Evolutionary conservation across 2,888 invertebrate species (phyloP), one percentile per base, ranked within the genome.

Genomic region (Drosophila yooni): DNA sequence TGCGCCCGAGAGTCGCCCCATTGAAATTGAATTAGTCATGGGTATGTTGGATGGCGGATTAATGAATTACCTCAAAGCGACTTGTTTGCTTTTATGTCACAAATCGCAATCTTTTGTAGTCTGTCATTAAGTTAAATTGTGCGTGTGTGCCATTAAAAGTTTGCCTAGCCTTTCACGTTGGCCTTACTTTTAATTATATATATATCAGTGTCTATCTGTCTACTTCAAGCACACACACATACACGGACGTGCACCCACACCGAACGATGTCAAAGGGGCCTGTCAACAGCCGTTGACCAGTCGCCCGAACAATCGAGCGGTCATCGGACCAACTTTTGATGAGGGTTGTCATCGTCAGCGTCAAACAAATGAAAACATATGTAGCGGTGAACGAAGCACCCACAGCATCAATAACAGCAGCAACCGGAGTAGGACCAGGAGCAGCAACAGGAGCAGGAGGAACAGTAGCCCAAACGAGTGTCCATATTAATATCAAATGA

Each of bases 291-390:
- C 89, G 74, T 74, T 86, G 89, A 83, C 88, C 90, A 87, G 83
- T 84, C 69, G 79, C 70, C 77, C 83, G 68, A 72, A 76, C 90
- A 90, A 88, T 88, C 90, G 85, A 78, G 82, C 82, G 85, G 70
- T 79, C 84, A 84, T 88, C 61, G 77, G 90, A 74, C 82, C 87
- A 87, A 90, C 73, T 90, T 87, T 90, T 87, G 87, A 87, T 87
- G 87, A 87, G 89, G 87, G 87, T 87, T 89, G 90, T 85, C 84
- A 88, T 86, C 89, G 72, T 85, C 86, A 80, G 83, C 81, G 79
- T 83, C 90, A 88, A 86, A 83, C 81, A 86, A 88, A 90, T 86
- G 89, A 90, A 85, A 89, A 87, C 87, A 87, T 83, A 89, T 90
- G 88, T 87, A 86, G 77, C 87, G 79, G 79, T 72, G 79, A 87